A percentile compares a stretch with the other conserved stretches of the same genome.
phyloP scores from a whole-genome alignment of 2,113 vertebrate genomes.

The Albula glossodonta region DNA sequence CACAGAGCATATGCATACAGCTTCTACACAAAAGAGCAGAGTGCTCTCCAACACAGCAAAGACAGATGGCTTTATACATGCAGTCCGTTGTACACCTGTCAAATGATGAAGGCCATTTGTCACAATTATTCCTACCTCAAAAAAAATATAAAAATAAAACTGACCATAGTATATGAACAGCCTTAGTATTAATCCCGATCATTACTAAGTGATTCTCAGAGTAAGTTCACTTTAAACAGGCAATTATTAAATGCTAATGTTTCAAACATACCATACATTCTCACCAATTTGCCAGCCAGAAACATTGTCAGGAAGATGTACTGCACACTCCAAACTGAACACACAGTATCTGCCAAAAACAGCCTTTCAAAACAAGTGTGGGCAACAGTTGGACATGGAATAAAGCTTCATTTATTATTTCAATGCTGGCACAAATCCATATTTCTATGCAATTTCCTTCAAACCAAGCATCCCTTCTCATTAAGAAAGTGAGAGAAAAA shows the following conservation, averaged over 20 bases:
- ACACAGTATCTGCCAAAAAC: background rate
- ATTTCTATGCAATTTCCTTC: background rate
- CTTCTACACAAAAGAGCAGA: background rate
- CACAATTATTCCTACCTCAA: background rate
- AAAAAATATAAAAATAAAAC: background rate
- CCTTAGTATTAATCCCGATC: background rate
- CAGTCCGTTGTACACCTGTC: background rate
- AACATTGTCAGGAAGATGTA: background rate
- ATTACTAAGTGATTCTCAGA: background rate
- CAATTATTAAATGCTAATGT: slow-evolving; percentile 5
- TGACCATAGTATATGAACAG: background rate
- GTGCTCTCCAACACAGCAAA: background rate
- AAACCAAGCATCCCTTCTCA: slow-evolving; percentile 19
- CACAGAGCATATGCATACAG: background rate
- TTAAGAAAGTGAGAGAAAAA: slow-evolving; percentile 36
- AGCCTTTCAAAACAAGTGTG: background rate
- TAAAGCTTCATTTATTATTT: slow-evolving; percentile 14
- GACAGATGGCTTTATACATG: background rate
- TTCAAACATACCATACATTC: background rate
- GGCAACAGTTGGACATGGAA: background rate
- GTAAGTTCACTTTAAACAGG: background rate
- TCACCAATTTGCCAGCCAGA: background rate
- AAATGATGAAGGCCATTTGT: background rate
- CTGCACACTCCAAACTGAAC: background rate
- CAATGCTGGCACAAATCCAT: slow-evolving; percentile 16